These are phyloP conservation scores for Porites lobata DNA, from an alignment of 92 coral and sea anemone genomes.

Conservation along the genomic window DNA sequence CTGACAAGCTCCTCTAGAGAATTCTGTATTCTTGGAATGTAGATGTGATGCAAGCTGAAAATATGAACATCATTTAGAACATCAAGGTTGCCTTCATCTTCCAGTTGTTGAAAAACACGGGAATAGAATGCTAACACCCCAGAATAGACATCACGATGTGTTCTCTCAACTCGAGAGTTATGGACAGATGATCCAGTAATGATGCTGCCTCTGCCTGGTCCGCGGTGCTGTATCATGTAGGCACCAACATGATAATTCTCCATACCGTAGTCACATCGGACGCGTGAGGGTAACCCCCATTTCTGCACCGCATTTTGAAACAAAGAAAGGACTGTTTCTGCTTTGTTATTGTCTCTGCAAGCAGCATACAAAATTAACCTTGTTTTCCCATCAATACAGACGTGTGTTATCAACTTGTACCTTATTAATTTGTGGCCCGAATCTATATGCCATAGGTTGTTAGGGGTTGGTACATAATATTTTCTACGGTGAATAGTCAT, in stretches of 20 bases:
- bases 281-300: constrained; percentile 60
- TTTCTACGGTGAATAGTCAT: too few relatives aligned
- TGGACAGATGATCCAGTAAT: constrained; percentile 69
- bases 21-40: constrained; percentile 24
- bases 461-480: too few relatives aligned
- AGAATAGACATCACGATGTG: constrained; percentile 21
- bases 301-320: constrained; percentile 59
- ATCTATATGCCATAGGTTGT: too few relatives aligned
- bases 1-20: constrained; percentile 34
- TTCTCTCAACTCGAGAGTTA: constrained; percentile 51
- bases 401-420: too few relatives aligned
- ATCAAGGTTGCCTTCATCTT: constrained; percentile 28
- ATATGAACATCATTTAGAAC: constrained; percentile 28
- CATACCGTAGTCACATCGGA: constrained; percentile 52
- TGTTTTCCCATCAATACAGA: constrained; percentile 60
- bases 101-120: constrained; percentile 12
- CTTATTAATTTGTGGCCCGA: too few relatives aligned
- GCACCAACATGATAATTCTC: constrained; percentile 52
- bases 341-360: constrained; percentile 14
- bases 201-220: constrained; percentile 67
- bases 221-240: constrained; percentile 62
- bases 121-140: constrained; percentile 29
- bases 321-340: constrained; percentile 59
- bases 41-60: constrained; percentile 10
- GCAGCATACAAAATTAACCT: constrained; percentile 34